Base-by-base conservation (phyloP, 1,140 invertebrate species). In the Aphelenchoides avenae region DNA sequence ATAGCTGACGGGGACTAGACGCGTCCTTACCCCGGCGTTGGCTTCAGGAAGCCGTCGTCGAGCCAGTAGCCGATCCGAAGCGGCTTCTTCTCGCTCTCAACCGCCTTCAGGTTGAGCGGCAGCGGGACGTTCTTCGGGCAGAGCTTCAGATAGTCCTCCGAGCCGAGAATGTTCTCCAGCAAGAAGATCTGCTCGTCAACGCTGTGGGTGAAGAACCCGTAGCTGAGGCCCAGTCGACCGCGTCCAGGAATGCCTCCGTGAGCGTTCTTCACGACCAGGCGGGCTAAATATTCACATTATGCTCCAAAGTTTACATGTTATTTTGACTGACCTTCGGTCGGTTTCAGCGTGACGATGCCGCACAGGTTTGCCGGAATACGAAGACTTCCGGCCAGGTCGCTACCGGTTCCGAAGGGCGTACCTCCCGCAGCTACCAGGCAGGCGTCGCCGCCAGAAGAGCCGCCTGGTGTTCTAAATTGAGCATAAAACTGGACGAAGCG, bases 371-470 rank as follows among this genome's bases (percentile, higher is more conserved):
- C 63, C 5, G 79, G 80, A 30, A 80, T 79, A 7, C 80, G 64
- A n/a, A 81, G 58, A 47, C 75, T 77, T 22, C 80, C 80, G 20
- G 76, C 79, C 36, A 81, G 65, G 58, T 81, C 78, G 30, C 55
- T 55, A 5, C 71, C 71, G 26, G 66, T 76, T 18, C 78, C 80
- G 42, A 81, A 59, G 6, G 80, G 56, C 18, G 76, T 75, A 5
- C 78, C 80, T 22, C 68, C 68, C 15, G 58, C 57, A 2, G 70
- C 73, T 26, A 79, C 49, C 15, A 80, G 68, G 15, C 73, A 72
- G 6, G 71, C 78, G 63, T 81, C 80, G 27, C 77, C 75, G 13
- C 76, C 76, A 27, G 68, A 70, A 9, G 73, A 78, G 11, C 73
- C 76, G 15, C 76, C 76, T 4, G 71, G 73, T 33, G 51, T 62